Base-by-base conservation (phyloP, 2,113 vertebrate species). In the Phalacrocorax aristotelis region DNA sequence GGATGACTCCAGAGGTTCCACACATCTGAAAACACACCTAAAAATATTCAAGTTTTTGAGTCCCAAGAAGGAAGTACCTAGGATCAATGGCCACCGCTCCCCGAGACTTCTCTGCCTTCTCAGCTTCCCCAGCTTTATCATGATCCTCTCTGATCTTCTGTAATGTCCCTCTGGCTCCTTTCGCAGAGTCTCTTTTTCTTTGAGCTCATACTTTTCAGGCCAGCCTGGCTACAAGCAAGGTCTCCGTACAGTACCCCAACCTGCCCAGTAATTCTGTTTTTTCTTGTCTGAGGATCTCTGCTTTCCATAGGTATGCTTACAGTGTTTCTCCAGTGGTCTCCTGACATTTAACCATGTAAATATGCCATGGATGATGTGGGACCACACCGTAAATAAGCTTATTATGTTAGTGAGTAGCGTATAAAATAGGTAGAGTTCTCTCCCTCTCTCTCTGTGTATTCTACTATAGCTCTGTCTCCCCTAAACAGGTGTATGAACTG, bases 401-500 rank as follows among this genome's bases (percentile, higher is more conserved):
- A 55, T 44, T 64, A 13, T 38, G 30, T 44, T 65, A 65, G 30
- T 80, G 48, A 94, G 48, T 34, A 70, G n/a, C 29, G 57, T 76
- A 89, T 70, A 94, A 95, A 90, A 86, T 11, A 94, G 60, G 55
- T 92, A 29, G 26, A 65, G 9, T 92, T 66, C 70, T 87, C 44
- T 83, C 32, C 97, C 19, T 91, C 3, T 85, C 72, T 82, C 57
- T 85, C 32, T 72, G 64, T 51, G 46, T 55, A 22, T 94, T 93
- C 80, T 89, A 38, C 54, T 95, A 49, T 72, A 96, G 85, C 66
- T 95, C 92, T 78, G 29, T 79, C 85, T 96, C 52, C 72, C 69
- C 90, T 94, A 83, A 97, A 94, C 68, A 93, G 62, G 92, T 95
- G n/a, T 87, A 94, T 71, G 72, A 91, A 81, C 57, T 90, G 82